Conservation (phyloP, 2,797 vertebrate species). For the Sylvilagus floridanus region DNA sequence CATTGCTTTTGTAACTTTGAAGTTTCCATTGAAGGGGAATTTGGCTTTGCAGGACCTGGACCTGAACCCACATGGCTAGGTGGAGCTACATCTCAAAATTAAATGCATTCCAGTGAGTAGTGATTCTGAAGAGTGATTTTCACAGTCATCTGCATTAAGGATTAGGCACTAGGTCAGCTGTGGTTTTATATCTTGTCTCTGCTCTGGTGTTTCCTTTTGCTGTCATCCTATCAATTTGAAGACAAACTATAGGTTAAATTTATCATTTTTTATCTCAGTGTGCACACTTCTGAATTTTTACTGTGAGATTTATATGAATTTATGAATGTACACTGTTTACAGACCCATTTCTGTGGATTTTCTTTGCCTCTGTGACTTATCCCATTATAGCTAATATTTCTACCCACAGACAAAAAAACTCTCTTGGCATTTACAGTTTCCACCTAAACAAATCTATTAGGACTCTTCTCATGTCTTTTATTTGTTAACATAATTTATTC, state of each 20-base stretch:
- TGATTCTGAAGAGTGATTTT: not conserved
- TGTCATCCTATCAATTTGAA: not conserved
- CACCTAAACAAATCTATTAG: conserved; percentile 83
- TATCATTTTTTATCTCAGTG: conserved; percentile 1
- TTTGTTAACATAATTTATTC: conserved; percentile 82
- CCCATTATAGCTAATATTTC: conserved; percentile 3
- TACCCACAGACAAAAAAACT: conserved; percentile 66
- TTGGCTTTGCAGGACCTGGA: not conserved
- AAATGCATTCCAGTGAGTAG: not conserved
- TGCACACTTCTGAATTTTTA: conserved; percentile 56
- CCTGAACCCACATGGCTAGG: not conserved
- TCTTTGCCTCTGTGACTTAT: not conserved
- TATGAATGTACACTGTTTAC: not conserved
- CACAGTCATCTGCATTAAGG: not conserved
- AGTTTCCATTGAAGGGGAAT: not conserved
- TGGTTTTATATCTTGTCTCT: not conserved
- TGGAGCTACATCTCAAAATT: not conserved
- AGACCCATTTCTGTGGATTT: not conserved
- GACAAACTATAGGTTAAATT: conserved; percentile 33
- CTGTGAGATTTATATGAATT: not conserved
- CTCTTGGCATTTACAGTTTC: conserved; percentile 71
- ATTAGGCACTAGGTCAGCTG: too few relatives aligned
- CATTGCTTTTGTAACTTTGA: not conserved
- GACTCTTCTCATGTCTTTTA: conserved; percentile 54
- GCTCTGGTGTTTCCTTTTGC: not conserved